A percentile compares a stretch with the other conserved stretches of the same genome.
These are phyloP conservation scores for Troides aeacus DNA, from an alignment of 2,888 invertebrate species.

Conservation along the genomic window DNA sequence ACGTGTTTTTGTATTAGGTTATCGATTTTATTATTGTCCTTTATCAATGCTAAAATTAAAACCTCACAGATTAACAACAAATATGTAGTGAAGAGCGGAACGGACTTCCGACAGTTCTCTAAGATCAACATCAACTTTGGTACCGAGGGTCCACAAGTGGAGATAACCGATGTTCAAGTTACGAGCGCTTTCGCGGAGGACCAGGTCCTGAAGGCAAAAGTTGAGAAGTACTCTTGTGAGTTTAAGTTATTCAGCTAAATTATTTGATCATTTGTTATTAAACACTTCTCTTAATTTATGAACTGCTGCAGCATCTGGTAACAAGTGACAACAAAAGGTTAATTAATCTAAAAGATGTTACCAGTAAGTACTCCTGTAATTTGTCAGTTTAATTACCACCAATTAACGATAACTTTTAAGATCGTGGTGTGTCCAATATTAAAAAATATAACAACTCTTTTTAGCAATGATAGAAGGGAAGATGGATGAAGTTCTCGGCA, in stretches of 20 bases:
- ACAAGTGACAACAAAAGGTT: too few species aligned
- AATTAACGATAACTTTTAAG: too few species aligned
- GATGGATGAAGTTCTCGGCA: constrained; percentile 90
- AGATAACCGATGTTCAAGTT: constrained; percentile 85
- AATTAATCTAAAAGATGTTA: too few species aligned
- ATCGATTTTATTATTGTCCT: too few species aligned
- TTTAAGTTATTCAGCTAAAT: background rate
- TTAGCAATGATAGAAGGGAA: constrained; percentile 89
- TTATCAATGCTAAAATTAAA: too few species aligned
- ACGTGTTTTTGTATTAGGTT: too few species aligned
- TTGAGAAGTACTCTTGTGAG: constrained; percentile 85
- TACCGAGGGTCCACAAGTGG: constrained; percentile 74
- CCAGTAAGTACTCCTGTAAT: too few species aligned
- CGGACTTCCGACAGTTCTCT: constrained; percentile 94
- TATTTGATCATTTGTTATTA: too few species aligned
- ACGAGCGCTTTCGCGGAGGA: constrained; percentile 87
- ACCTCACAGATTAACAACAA: constrained; percentile 85
- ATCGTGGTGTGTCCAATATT: too few species aligned
- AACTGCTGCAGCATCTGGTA: too few species aligned
- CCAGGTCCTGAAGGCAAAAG: constrained; percentile 82
- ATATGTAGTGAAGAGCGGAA: constrained; percentile 92
- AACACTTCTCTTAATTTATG: too few species aligned
- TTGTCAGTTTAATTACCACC: too few species aligned
- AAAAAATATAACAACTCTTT: constrained; percentile 31
- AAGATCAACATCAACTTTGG: constrained; percentile 86